Evolutionary conservation across 2,888 invertebrate species (phyloP).

Genomic region (Mesochorus sp.): DNA sequence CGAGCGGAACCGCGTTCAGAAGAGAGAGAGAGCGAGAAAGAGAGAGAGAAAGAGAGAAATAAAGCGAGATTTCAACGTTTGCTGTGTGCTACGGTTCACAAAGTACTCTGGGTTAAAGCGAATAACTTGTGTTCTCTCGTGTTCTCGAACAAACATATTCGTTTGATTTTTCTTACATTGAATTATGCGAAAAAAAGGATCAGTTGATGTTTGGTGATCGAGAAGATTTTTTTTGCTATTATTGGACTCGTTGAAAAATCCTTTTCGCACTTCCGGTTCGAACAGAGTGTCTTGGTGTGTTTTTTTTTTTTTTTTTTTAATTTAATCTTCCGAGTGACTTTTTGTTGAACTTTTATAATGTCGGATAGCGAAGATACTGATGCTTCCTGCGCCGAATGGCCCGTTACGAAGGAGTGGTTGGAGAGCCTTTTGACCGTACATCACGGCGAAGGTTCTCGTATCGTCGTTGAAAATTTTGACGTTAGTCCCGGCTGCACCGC

Average conservation of each 20-base stretch:
- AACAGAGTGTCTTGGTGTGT: background rate
- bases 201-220: background rate
- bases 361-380: constrained; percentile 84
- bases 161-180: background rate
- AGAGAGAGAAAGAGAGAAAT: constrained; percentile 29
- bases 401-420: constrained; percentile 84
- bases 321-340: background rate
- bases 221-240: too few relatives aligned
- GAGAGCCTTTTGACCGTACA: constrained; percentile 83
- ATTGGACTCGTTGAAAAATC: too few relatives aligned
- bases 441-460: constrained; percentile 79
- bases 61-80: constrained; percentile 39
- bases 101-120: constrained; percentile 23
- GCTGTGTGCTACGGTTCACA: constrained; percentile 44
- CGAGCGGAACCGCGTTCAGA: constrained; percentile 61
- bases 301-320: background rate
- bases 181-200: background rate
- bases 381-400: constrained; percentile 82
- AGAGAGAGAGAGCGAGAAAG: constrained; percentile 46
- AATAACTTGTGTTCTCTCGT: constrained; percentile 1
- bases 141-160: background rate
- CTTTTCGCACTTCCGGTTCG: background rate
- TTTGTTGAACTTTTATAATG: constrained; percentile 75
- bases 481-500: constrained; percentile 85
- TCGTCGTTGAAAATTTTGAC: constrained; percentile 83